Evolutionary conservation across 1,140 invertebrate species (phyloP).

Genomic region (Caenorhabditis elegans): DNA sequence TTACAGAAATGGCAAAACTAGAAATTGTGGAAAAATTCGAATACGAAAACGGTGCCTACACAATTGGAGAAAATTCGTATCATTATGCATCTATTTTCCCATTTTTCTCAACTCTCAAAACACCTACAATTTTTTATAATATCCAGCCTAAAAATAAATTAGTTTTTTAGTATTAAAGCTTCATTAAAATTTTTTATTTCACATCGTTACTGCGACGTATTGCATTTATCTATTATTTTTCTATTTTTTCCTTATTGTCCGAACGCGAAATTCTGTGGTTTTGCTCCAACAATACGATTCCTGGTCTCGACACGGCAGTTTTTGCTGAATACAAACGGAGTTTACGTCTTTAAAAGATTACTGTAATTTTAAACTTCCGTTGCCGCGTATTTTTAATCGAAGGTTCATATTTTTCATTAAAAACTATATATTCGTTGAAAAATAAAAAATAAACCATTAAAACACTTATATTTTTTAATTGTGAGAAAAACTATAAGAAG

Average conservation of each 20-base stretch:
- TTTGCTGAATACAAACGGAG: too few species aligned
- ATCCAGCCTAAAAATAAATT: background rate
- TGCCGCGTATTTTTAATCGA: too few species aligned
- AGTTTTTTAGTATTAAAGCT: background rate
- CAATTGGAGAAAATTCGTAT: background rate
- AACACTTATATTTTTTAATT: too few species aligned
- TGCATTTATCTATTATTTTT: background rate
- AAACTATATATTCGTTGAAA: too few species aligned
- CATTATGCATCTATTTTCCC: background rate
- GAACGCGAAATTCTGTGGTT: too few species aligned
- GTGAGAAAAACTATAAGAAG: too few species aligned
- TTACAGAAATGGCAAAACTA: constrained; percentile 3
- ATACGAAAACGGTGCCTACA: background rate
- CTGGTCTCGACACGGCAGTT: too few species aligned
- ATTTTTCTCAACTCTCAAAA: constrained; percentile 25
- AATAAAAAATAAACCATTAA: too few species aligned
- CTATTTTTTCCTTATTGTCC: background rate
- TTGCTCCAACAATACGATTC: too few species aligned
- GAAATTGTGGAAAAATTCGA: background rate
- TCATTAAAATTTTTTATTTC: background rate
- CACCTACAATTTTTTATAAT: constrained; percentile 40
- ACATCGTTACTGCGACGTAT: background rate
- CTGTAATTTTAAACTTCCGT: too few species aligned
- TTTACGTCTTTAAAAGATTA: too few species aligned
- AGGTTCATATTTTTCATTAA: too few species aligned